Evolutionary conservation across 1,140 invertebrate species (phyloP).

Genomic region (Bombus difficillimus): DNA sequence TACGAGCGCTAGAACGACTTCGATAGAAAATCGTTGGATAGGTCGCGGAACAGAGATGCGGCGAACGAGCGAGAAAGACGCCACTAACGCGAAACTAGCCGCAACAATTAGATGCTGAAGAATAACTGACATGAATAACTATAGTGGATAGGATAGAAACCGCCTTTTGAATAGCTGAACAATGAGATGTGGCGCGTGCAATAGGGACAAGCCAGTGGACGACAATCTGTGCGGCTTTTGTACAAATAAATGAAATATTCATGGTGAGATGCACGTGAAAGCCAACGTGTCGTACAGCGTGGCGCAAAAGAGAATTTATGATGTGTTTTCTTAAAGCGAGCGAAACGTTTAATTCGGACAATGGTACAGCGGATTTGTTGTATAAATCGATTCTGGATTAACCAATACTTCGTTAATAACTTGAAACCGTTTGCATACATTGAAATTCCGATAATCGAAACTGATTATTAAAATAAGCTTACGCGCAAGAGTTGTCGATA

Average conservation of each 20-base stretch:
- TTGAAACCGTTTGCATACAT: no score
- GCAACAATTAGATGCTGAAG: background rate
- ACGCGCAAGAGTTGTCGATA: no score
- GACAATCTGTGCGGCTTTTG: background rate
- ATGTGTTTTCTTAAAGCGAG: background rate
- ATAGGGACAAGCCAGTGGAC: background rate
- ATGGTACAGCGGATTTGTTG: no score
- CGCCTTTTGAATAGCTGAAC: background rate
- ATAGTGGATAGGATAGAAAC: background rate
- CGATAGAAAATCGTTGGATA: background rate
- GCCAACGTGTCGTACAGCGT: background rate
- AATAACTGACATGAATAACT: conserved; percentile 1
- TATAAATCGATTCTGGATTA: no score
- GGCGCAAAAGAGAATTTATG: background rate
- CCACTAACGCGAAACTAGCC: background rate
- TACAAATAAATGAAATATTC: conserved; percentile 5
- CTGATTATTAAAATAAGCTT: no score
- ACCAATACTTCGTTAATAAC: no score
- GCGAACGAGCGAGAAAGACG: no score
- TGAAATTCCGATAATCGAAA: no score
- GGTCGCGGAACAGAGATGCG: no score
- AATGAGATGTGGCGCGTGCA: background rate
- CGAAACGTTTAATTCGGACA: background rate
- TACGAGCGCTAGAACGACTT: no score
- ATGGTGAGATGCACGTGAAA: background rate